A percentile compares a stretch with the other conserved stretches of the same genome.
Conservation (phyloP, 2,797 vertebrate genomes). For the Thamnophis elegans region DNA sequence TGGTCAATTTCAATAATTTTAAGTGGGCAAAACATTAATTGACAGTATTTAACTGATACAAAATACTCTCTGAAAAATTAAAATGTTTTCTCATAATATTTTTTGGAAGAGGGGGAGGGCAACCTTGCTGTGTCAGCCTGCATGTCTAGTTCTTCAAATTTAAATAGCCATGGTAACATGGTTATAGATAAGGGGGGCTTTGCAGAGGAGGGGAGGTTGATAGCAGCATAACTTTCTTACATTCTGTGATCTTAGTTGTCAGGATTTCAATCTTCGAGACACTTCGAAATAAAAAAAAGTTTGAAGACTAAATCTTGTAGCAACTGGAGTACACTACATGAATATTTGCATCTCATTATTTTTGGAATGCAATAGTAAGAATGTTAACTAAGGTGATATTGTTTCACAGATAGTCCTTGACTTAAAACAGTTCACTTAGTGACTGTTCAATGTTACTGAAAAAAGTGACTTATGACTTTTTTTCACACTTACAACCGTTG, state of each 20-base stretch:
- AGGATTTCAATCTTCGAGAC: not conserved
- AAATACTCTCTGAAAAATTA: not conserved
- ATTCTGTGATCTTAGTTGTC: not conserved
- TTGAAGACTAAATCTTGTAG: not conserved
- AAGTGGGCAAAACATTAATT: not conserved
- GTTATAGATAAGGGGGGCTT: too few relatives aligned
- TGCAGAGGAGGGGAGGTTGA: not conserved
- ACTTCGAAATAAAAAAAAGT: not conserved
- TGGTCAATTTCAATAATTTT: not conserved
- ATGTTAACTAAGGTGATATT: not conserved
- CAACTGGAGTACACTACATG: not conserved
- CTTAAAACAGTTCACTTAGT: too few relatives aligned
- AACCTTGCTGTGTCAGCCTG: not conserved
- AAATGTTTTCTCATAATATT: not conserved
- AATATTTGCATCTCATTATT: not conserved
- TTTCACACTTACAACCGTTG: too few relatives aligned
- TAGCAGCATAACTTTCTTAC: not conserved
- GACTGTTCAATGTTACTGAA: too few relatives aligned
- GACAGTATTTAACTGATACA: not conserved
- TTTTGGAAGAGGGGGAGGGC: not conserved
- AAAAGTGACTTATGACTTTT: too few relatives aligned
- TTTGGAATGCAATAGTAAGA: not conserved
- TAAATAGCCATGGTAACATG: not conserved
- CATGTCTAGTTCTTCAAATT: not conserved
- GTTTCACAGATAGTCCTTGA: not conserved